Conservation (phyloP, 2,888 invertebrate species). For the Cylloceria caligata region DNA sequence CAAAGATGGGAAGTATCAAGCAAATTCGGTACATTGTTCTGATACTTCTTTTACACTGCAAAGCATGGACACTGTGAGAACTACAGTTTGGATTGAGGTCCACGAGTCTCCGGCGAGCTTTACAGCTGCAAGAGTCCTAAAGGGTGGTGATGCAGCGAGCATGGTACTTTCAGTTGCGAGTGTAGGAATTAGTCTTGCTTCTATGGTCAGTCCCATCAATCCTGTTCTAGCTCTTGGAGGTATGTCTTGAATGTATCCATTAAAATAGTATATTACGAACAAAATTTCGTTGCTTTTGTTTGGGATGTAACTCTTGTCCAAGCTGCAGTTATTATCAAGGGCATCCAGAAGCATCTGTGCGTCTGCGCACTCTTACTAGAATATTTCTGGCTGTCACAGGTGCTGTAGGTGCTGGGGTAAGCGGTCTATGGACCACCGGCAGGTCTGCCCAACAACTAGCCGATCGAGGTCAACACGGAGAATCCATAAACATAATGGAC, state of each 20-base stretch:
- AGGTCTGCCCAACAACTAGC: conserved; percentile 70
- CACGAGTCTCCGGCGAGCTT: background rate
- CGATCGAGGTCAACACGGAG: conserved; percentile 74
- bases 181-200: background rate
- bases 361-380: too few species aligned
- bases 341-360: too few species aligned
- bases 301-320: too few species aligned
- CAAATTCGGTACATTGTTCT: conserved; percentile 61
- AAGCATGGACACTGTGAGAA: conserved; percentile 58
- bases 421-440: conserved; percentile 71
- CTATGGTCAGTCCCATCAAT: background rate
- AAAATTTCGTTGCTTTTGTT: too few species aligned
- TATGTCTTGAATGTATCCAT: conserved; percentile 15
- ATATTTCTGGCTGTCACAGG: conserved; percentile 28
- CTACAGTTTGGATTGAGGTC: conserved; percentile 32
- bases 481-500: conserved; percentile 73
- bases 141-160: background rate
- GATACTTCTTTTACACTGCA: background rate
- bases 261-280: too few species aligned
- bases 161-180: background rate
- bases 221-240: background rate
- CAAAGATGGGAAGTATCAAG: conserved; percentile 77
- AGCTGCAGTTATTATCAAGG: too few species aligned
- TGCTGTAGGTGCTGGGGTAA: conserved; percentile 59
- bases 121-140: background rate